Base-by-base conservation (phyloP, 1,140 invertebrate genomes). In the Magallana angulata region DNA sequence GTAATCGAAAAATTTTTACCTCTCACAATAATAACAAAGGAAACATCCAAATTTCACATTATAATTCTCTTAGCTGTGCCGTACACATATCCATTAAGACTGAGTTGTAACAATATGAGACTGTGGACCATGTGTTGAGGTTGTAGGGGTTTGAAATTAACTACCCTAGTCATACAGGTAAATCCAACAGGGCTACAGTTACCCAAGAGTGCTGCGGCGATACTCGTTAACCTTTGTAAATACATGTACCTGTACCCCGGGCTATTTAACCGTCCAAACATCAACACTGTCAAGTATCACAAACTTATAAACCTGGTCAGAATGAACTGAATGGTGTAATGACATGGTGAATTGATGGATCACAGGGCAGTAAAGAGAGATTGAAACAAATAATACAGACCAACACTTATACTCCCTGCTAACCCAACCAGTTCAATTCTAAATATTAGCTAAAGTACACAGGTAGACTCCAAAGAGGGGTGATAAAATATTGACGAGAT, bases 401-500 rank as follows among this genome's bases (percentile, higher is more conserved):
- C 36, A 48, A 48, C 36, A 48, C 36, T 48, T 48, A 48, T 5
- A 48, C 36, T 48, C 36, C 2, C 2, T 48, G 36, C 36, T 48
- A 48, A 48, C 36, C 36, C 36, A 48, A 48, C n/a, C 60, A 16
- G 12, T 36, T 76, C 68, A 18, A 2, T 18, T 76, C 68, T 76
- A 30, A 36, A 76, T 76, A 76, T 36, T 76, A 76, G 68, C 68
- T 30, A 0, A 30, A 24, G 68, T 18, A 76, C 24, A 76, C 68
- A 76, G 68, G 18, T 30, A 76, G 36, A 76, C 5, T 76, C 68
- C 68, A 76, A 12, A 11, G 7, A 76, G 68, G 24, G 68, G 68
- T 36, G 68, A 76, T 76, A 36, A 76, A 76, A 76, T 76, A 76
- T 76, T 30, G 12, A 76, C 24, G 3, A 30, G 68, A 76, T 76